phyloP scores from a whole-genome alignment of 2,797 vertebrate genomes.

The Myiotriccus ornatus region DNA sequence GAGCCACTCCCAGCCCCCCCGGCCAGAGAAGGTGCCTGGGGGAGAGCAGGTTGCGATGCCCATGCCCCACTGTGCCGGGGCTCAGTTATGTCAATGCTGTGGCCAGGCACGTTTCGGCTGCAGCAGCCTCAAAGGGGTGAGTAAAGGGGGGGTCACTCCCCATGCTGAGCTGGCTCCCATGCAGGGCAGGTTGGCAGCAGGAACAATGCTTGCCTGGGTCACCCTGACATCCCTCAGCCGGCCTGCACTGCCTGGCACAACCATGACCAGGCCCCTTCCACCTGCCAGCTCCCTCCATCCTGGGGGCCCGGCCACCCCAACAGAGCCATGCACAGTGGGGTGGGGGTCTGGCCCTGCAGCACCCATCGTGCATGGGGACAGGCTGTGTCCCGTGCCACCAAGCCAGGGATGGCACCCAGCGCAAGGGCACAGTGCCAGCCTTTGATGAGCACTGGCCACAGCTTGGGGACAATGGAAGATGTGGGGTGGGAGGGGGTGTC shows the following conservation, averaged over 20 bases:
- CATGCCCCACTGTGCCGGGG: accelerated
- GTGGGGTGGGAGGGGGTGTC: not conserved
- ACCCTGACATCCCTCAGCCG: conserved; percentile 4
- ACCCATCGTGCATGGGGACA: not conserved
- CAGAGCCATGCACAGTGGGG: accelerated
- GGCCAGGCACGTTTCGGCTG: not conserved
- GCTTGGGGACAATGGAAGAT: not conserved
- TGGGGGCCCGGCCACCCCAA: not conserved
- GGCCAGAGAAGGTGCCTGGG: not conserved
- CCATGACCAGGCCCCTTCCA: not conserved
- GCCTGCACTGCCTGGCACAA: not conserved
- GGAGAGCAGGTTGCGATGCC: not conserved
- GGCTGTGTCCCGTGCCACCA: not conserved
- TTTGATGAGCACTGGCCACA: accelerated
- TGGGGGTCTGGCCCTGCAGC: not conserved
- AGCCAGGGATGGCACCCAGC: not conserved
- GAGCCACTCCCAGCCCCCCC: not conserved
- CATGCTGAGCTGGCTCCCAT: not conserved
- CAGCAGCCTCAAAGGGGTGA: not conserved
- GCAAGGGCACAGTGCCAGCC: not conserved
- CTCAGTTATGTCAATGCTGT: not conserved
- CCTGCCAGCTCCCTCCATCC: not conserved
- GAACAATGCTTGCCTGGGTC: conserved; percentile 39
- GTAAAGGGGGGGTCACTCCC: not conserved
- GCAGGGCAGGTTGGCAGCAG: not conserved